Conservation (phyloP, 2,888 invertebrate species). For the Chrysopilus asiliformis region DNA sequence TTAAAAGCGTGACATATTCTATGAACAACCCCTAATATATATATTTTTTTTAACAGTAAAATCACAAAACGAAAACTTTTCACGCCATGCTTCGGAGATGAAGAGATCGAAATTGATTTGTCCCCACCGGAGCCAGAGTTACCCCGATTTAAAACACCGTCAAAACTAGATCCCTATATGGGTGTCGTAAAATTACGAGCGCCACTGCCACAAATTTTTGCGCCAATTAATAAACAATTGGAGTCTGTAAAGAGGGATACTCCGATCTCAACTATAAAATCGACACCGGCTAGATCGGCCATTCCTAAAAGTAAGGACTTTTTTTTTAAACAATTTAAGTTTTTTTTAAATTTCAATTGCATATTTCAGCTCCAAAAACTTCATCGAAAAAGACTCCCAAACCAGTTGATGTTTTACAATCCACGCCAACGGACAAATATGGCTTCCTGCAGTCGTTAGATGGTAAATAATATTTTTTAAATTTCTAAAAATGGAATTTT, state of each 20-base stretch:
- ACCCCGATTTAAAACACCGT: constrained; percentile 1
- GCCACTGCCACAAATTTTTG: constrained; percentile 18
- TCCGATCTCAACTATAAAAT: constrained; percentile 21
- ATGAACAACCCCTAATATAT: too few species aligned
- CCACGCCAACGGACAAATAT: constrained; percentile 21
- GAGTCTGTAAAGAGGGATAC: constrained; percentile 21
- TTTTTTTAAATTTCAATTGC: too few species aligned
- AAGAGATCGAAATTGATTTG: constrained; percentile 15
- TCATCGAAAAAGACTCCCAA: neutral
- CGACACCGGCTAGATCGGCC: constrained; percentile 13
- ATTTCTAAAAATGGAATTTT: too few species aligned
- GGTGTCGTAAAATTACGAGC: constrained; percentile 9
- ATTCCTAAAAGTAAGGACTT: too few species aligned
- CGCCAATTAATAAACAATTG: constrained; percentile 22
- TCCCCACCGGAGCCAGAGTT: constrained; percentile 9
- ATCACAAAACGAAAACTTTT: constrained; percentile 28
- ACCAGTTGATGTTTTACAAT: constrained; percentile 4
- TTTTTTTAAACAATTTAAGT: too few species aligned
- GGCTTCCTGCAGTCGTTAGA: constrained; percentile 32
- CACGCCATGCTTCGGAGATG: constrained; percentile 25
- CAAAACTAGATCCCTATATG: constrained; percentile 9
- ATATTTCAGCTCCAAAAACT: constrained; percentile 1
- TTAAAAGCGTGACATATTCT: too few species aligned
- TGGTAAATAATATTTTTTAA: constrained; percentile 20
- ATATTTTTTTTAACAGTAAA: constrained; percentile 1